Evolutionary conservation across 2,888 invertebrate genomes (phyloP), one percentile per base, ranked within the genome.

Genomic region (Cataglyphis cursor): DNA sequence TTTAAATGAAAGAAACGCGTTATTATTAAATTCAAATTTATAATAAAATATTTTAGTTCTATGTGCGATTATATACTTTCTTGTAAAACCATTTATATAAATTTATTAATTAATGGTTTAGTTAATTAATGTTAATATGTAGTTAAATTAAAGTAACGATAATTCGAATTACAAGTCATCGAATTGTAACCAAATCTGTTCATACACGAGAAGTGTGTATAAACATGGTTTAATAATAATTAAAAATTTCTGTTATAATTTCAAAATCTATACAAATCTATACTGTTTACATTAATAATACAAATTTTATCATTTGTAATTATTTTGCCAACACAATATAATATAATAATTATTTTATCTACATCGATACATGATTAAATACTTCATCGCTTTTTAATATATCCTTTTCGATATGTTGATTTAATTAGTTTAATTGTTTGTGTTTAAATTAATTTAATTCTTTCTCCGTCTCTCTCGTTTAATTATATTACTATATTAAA

Each of bases 351-450:
- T 41, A 59, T 74, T 74, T 74, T 74, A n/a, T 44, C 9, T 31
- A 74, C 3, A 44, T 31, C n/a, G 5, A 9, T 18, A 28, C 15
- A 12, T 61, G 6, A 61, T 74, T 62, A 61, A 74, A 74, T 38
- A 31, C 3, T 8, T 61, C 15, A 15, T 44, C 31, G 15, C 1
- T 24, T 31, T 74, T 61, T 74, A 74, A 61, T 61, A 24, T 8
- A 73, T 1, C 28, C 31, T 61, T 73, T 28, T 44, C n/a, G 12
- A 59, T 28, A 61, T 28, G 31, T 73, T 1, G 9, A 15, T 72
- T 70, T 72, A 72, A 72, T 72, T 72, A 24, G 35, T 35, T 35
- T 61, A 74, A 41, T 41, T 28, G 6, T n/a, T 9, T 4, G 28
- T 44, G 1, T 35, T 28, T 10, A 6, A 57, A 72, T 72, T 72